A percentile compares a stretch with the other conserved stretches of the same genome.
Conservation (phyloP, 2,113 vertebrate species). For the Vidua chalybeata region DNA sequence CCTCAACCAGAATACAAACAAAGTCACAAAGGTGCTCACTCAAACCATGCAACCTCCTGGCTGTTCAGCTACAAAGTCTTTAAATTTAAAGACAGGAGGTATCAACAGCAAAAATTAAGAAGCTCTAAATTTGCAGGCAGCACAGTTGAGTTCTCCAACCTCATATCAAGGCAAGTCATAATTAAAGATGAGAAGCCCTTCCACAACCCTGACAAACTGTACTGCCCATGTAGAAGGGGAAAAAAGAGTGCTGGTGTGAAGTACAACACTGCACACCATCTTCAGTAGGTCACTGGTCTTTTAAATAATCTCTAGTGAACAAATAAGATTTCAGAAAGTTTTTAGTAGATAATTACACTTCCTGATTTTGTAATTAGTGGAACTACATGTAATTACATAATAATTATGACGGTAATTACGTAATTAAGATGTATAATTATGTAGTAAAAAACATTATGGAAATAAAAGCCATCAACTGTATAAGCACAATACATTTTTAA, state of each 20-base stretch:
- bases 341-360: slow-evolving; percentile 86
- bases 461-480: slow-evolving; percentile 84
- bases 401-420: slow-evolving; percentile 86
- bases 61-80: not conserved
- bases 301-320: slow-evolving; percentile 80
- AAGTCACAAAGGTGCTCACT: not conserved
- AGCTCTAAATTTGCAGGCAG: not conserved
- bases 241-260: not conserved
- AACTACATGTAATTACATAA: slow-evolving; percentile 87
- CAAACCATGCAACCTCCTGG: not conserved
- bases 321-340: slow-evolving; percentile 83
- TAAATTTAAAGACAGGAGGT: not conserved
- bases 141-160: not conserved
- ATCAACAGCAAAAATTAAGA: not conserved
- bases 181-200: not conserved
- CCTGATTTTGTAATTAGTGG: slow-evolving; percentile 87
- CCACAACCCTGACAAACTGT: not conserved
- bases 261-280: not conserved
- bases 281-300: slow-evolving; percentile 78
- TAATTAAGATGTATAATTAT: slow-evolving; percentile 89
- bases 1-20: not conserved
- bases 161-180: not conserved
- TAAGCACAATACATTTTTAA: slow-evolving; percentile 84
- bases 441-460: slow-evolving; percentile 88
- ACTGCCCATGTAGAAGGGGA: not conserved